Conservation (phyloP, 2,113 vertebrate genomes). For the Dipodomys spectabilis region DNA sequence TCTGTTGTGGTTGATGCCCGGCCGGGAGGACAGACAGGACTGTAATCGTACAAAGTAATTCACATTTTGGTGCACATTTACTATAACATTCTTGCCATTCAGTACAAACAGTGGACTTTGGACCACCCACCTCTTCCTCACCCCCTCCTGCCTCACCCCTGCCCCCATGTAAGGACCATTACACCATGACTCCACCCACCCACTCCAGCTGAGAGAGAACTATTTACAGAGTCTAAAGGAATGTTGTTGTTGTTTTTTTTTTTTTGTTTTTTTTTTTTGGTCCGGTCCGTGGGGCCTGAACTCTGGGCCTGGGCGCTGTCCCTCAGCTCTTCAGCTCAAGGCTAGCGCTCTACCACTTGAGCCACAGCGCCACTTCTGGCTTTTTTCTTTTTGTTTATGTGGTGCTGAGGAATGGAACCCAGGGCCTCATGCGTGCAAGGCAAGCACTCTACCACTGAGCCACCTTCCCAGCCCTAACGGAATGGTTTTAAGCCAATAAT, state of each 20-base stretch:
- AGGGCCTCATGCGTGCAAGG: too few species aligned
- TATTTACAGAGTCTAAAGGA: conserved; percentile 99
- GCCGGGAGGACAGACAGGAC: conserved; percentile 87
- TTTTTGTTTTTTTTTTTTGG: conserved; percentile 83
- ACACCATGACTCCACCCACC: conserved; percentile 92
- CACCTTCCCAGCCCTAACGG: too few species aligned
- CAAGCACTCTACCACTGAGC: too few species aligned
- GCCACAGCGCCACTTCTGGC: too few species aligned
- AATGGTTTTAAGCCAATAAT: too few species aligned
- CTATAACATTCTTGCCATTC: conserved; percentile 99
- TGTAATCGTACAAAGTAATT: conserved; percentile 99
- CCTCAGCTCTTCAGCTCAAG: too few species aligned
- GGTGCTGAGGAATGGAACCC: too few species aligned
- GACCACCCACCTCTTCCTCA: conserved; percentile 88
- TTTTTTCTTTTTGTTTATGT: too few species aligned
- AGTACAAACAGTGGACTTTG: conserved; percentile 97
- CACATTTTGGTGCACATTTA: conserved; percentile 99
- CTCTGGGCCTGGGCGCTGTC: too few species aligned
- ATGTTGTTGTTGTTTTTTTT: conserved; percentile 91
- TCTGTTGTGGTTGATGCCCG: conserved; percentile 97
- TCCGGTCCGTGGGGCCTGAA: too few species aligned
- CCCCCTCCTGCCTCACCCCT: conserved; percentile 83
- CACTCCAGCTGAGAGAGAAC: conserved; percentile 94
- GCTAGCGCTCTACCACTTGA: too few species aligned
- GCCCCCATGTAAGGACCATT: conserved; percentile 97